A percentile compares a stretch with the other conserved stretches of the same genome.
phyloP scores from a whole-genome alignment of 1,140 invertebrate genomes.

The Phymastichus coffea region DNA sequence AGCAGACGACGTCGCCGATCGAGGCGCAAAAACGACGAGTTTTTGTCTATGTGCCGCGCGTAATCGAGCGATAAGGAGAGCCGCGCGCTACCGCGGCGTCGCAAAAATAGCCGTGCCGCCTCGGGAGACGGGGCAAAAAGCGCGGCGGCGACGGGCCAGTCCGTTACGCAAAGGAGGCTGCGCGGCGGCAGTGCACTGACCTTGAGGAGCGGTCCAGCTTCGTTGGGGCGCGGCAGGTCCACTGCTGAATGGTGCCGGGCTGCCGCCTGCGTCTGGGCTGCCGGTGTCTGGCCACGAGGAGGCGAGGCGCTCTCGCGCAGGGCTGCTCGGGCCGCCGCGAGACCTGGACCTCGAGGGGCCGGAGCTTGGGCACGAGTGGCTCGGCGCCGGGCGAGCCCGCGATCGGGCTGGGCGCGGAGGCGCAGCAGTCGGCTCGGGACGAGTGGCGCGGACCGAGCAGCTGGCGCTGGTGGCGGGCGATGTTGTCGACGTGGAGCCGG shows the following conservation, averaged over 20 bases:
- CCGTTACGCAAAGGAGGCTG: neutral
- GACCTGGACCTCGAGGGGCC: neutral
- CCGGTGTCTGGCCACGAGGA: neutral
- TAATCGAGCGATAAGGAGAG: neutral
- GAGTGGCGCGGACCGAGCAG: neutral
- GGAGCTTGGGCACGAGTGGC: neutral
- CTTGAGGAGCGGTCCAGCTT: slow-evolving; percentile 50
- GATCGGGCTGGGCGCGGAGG: neutral
- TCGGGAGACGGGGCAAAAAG: no score
- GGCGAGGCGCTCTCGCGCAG: no score
- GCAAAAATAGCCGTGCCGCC: neutral
- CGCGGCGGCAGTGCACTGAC: slow-evolving; percentile 36
- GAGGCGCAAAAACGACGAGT: no score
- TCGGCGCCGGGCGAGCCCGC: neutral
- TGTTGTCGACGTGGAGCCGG: neutral
- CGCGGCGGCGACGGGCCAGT: neutral
- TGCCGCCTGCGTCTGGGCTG: neutral
- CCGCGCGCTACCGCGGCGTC: neutral
- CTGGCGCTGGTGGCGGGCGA: neutral
- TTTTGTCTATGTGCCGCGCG: no score
- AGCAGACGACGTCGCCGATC: no score
- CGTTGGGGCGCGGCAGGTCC: slow-evolving; percentile 2
- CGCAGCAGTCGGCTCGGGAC: neutral
- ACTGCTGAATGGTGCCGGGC: neutral
- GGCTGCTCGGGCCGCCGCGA: neutral